Conservation (phyloP, 64 coral and sea anemone genomes). For the Porites australiensis region DNA sequence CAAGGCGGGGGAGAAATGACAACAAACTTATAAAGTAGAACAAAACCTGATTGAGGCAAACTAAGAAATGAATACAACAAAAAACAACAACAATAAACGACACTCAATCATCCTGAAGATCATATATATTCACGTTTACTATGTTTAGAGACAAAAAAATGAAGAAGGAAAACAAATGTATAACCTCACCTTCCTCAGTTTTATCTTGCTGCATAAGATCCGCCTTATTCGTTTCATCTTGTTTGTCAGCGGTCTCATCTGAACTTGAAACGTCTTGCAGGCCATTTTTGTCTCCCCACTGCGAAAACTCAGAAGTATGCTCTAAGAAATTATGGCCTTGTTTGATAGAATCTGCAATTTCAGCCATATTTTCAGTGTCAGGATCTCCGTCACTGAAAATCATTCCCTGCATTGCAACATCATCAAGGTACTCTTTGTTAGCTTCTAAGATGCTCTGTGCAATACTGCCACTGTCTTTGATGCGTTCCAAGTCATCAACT, state of each 20-base stretch:
- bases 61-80: too few relatives aligned
- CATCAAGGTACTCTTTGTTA: conserved; percentile 50
- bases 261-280: not conserved
- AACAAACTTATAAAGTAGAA: too few relatives aligned
- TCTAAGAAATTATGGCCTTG: not conserved
- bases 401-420: conserved; percentile 36
- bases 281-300: not conserved
- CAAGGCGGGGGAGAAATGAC: too few relatives aligned
- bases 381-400: conserved; percentile 41
- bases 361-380: conserved; percentile 23
- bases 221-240: not conserved
- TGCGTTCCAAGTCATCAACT: not conserved
- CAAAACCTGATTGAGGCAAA: too few relatives aligned
- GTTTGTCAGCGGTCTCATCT: not conserved
- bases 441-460: conserved; percentile 42
- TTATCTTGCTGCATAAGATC: not conserved
- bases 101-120: too few relatives aligned
- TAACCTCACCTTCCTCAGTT: not conserved
- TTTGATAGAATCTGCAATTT: not conserved
- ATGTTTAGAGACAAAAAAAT: not conserved
- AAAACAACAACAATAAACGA: too few relatives aligned
- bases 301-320: not conserved
- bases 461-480: conserved; percentile 7
- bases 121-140: too few relatives aligned
- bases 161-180: not conserved